Conservation (phyloP, 2,888 invertebrate genomes). For the Hyppa rectilinea region DNA sequence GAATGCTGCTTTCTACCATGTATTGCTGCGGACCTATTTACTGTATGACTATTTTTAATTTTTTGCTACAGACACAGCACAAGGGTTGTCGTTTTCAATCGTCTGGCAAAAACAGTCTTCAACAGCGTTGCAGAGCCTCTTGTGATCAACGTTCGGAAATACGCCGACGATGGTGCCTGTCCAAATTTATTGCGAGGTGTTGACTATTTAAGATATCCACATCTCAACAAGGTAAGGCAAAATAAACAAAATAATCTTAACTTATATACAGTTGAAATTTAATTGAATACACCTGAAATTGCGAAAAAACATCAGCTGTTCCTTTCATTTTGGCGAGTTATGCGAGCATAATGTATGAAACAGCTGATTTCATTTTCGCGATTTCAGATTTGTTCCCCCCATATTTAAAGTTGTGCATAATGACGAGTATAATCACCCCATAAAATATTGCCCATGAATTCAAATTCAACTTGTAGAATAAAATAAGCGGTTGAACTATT, state of each 20-base stretch:
- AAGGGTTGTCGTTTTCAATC: constrained; percentile 6
- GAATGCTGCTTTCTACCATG: neutral
- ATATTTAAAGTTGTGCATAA: no score
- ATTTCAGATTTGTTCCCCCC: no score
- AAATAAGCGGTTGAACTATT: no score
- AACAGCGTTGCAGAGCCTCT: neutral
- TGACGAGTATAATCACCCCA: no score
- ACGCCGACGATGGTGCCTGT: constrained; percentile 80
- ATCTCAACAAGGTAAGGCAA: constrained; percentile 93
- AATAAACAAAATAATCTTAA: neutral
- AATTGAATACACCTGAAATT: no score
- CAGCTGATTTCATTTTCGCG: no score
- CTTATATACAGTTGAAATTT: no score
- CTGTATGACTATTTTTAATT: neutral
- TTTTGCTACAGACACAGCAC: constrained; percentile 18
- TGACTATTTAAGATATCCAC: constrained; percentile 94
- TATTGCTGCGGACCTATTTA: neutral
- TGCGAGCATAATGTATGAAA: no score
- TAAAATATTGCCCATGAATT: no score
- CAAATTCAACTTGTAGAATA: no score
- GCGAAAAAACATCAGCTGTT: no score
- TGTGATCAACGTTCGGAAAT: constrained; percentile 8
- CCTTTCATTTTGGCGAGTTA: no score
- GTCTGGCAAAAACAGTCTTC: constrained; percentile 11
- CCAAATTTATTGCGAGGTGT: constrained; percentile 95